phyloP scores from a whole-genome alignment of 2,888 invertebrate species.

The Polyommatus icarus region DNA sequence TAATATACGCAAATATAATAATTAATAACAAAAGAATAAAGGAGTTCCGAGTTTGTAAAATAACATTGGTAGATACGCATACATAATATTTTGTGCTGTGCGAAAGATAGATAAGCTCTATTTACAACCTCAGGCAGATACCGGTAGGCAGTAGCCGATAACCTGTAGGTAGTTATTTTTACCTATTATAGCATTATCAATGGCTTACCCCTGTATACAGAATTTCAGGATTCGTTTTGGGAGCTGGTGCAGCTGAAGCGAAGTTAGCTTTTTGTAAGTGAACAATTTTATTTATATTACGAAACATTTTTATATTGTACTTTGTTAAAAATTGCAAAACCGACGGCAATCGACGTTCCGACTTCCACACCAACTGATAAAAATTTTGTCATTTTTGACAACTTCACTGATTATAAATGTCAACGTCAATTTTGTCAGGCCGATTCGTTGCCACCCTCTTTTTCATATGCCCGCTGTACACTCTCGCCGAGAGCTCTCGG shows the following conservation, averaged over 20 bases:
- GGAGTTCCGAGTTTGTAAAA: background rate
- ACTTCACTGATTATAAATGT: background rate
- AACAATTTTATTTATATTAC: conserved; percentile 60
- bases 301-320: conserved; percentile 54
- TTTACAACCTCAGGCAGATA: background rate
- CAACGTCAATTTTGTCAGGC: background rate
- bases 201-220: conserved; percentile 86
- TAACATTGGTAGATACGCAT: background rate
- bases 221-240: conserved; percentile 85
- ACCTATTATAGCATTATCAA: background rate
- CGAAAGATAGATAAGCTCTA: background rate
- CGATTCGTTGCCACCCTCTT: too few relatives aligned
- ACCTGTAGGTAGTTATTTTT: conserved; percentile 14
- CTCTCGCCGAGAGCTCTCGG: too few relatives aligned
- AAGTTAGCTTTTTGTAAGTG: conserved; percentile 70
- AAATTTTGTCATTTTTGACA: background rate
- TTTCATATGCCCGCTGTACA: too few relatives aligned
- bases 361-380: background rate
- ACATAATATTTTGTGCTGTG: background rate
- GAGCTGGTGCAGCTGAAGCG: conserved; percentile 82
- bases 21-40: background rate
- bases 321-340: background rate
- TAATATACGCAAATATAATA: too few relatives aligned
- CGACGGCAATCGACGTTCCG: background rate
- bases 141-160: background rate